Evolutionary conservation across 2,113 vertebrate species (phyloP).

Genomic region (Oryzias curvinotus): DNA sequence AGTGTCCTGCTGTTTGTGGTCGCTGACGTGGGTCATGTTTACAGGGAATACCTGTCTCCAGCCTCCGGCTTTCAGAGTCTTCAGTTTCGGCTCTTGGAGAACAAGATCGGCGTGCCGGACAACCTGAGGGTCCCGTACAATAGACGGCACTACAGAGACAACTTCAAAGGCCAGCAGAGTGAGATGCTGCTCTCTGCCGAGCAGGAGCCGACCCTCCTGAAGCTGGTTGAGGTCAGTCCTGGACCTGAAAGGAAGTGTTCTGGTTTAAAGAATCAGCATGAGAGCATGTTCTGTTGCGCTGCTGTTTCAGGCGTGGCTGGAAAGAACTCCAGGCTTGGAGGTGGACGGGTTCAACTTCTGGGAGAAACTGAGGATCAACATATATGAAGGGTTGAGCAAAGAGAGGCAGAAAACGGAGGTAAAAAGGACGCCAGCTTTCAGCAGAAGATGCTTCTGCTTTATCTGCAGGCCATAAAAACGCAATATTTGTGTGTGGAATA

Average conservation of each 20-base stretch:
- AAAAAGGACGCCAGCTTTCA: constrained; percentile 26
- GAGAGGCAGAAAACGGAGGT: constrained; percentile 86
- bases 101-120: constrained; percentile 92
- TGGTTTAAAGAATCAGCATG: neutral
- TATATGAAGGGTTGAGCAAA: constrained; percentile 81
- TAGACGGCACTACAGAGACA: constrained; percentile 90
- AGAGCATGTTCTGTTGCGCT: no score
- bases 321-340: constrained; percentile 93
- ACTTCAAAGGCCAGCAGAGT: constrained; percentile 85
- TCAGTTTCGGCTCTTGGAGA: constrained; percentile 93
- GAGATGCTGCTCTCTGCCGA: constrained; percentile 84
- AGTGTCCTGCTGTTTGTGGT: neutral
- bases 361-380: constrained; percentile 87
- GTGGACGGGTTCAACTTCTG: constrained; percentile 93
- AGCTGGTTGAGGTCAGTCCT: constrained; percentile 87
- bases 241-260: neutral
- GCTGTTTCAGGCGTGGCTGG: constrained; percentile 88
- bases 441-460: constrained; percentile 24
- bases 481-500: constrained; percentile 23
- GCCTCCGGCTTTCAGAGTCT: constrained; percentile 97
- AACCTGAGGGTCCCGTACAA: constrained; percentile 91
- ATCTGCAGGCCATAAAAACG: constrained; percentile 22
- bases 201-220: constrained; percentile 85
- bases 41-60: constrained; percentile 86
- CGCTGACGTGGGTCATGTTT: neutral